Percentiles rank a stretch among this genome's conserved stretches.
phyloP scores from a whole-genome alignment of 2,113 vertebrate genomes.

The Gobiocypris rarus region DNA sequence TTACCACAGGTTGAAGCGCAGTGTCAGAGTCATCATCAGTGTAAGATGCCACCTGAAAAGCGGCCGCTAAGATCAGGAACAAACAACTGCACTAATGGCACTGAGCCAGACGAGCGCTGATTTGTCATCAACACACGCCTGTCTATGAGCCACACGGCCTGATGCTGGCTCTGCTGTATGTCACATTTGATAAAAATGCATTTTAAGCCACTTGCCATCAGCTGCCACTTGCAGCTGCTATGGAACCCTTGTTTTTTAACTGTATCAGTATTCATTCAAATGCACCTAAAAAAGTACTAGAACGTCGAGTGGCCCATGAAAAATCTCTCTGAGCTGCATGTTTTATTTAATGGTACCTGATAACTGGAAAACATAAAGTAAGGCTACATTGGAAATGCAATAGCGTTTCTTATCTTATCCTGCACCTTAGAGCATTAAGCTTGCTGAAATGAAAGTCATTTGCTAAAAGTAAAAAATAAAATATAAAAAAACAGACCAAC shows the following conservation, averaged over 20 bases:
- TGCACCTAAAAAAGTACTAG: slow-evolving; percentile 23
- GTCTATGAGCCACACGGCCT: slow-evolving; percentile 2
- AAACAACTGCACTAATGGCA: slow-evolving; percentile 28
- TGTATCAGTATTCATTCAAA: slow-evolving; percentile 26
- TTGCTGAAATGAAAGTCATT: slow-evolving; percentile 15
- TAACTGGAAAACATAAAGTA: slow-evolving; percentile 16
- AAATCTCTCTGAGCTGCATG: not conserved
- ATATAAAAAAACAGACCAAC: not conserved
- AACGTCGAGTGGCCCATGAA: slow-evolving; percentile 8
- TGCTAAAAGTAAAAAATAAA: not conserved
- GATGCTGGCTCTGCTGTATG: slow-evolving; percentile 6
- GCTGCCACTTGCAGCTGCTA: not conserved
- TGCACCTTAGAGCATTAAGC: not conserved
- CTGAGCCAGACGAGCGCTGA: slow-evolving; percentile 15
- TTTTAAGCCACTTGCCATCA: slow-evolving; percentile 16
- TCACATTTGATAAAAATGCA: slow-evolving; percentile 38
- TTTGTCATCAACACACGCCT: slow-evolving; percentile 31
- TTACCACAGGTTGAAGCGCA: slow-evolving; percentile 35
- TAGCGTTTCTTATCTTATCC: slow-evolving; percentile 2
- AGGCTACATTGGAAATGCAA: slow-evolving; percentile 1
- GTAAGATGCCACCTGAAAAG: slow-evolving; percentile 18
- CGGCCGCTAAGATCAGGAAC: slow-evolving; percentile 31
- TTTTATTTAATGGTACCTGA: slow-evolving; percentile 21
- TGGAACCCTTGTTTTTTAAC: not conserved
- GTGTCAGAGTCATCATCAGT: slow-evolving; percentile 2